A percentile compares a stretch with the other conserved stretches of the same genome.
phyloP scores from a whole-genome alignment of 1,140 invertebrate species.

The Apolygus lucorum region DNA sequence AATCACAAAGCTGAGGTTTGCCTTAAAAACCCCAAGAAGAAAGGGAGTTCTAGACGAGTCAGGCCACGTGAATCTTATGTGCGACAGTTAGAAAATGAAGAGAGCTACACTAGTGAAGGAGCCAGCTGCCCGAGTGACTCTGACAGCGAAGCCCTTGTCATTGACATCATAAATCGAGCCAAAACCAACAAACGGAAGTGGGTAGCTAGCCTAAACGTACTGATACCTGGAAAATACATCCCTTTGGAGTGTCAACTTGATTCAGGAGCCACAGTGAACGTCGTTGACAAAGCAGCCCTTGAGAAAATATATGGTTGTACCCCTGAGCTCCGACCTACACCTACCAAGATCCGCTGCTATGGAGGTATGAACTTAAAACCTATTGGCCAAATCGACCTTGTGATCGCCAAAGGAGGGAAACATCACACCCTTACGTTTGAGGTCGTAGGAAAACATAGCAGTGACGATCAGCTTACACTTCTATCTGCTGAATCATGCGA shows the following conservation, averaged over 20 bases:
- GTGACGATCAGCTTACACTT: background rate
- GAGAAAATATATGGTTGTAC: background rate
- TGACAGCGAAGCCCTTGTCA: background rate
- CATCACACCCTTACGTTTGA: background rate
- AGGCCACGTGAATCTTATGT: too few species aligned
- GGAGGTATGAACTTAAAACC: background rate
- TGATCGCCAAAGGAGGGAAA: background rate
- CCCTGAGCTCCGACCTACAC: background rate
- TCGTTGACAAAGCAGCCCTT: background rate
- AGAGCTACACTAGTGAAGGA: background rate
- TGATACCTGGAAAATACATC: background rate
- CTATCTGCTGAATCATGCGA: background rate
- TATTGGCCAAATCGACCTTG: too few species aligned
- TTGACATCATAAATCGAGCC: background rate
- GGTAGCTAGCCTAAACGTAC: background rate
- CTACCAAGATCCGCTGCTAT: background rate
- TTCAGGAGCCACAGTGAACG: slow-evolving; percentile 32
- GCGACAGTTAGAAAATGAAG: background rate
- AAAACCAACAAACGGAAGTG: background rate
- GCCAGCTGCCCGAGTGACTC: background rate
- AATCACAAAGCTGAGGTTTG: background rate
- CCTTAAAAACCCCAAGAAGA: background rate
- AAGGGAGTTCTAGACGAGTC: too few species aligned
- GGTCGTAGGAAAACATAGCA: background rate
- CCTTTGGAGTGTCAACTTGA: slow-evolving; percentile 20